A percentile compares a stretch with the other conserved stretches of the same genome.
These are phyloP conservation scores for Tympanoctomys barrerae DNA, from an alignment of 2,797 vertebrate genomes.

Conservation along the genomic window DNA sequence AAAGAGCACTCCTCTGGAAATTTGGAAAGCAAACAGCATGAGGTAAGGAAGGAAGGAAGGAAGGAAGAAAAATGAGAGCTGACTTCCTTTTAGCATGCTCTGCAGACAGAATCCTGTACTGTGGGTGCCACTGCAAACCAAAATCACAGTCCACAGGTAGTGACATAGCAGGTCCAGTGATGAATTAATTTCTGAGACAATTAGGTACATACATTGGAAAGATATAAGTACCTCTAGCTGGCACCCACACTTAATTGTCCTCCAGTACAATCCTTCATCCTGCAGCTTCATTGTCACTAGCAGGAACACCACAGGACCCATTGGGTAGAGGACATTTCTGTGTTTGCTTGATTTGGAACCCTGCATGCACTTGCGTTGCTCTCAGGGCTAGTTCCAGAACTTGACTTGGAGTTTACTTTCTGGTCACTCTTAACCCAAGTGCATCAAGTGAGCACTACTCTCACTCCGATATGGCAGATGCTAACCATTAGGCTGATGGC, in stretches of 20 bases:
- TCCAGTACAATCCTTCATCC: background rate
- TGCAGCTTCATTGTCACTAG: background rate
- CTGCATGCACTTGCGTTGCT: background rate
- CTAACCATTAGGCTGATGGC: background rate
- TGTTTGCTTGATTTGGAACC: background rate
- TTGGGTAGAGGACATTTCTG: background rate
- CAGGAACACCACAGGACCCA: background rate
- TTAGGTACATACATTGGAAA: background rate
- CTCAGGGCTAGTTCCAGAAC: background rate
- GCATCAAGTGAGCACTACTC: background rate
- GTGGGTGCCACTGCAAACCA: background rate
- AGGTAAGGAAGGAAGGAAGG: background rate
- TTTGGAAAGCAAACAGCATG: background rate
- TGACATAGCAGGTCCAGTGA: too few species aligned
- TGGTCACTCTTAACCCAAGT: background rate
- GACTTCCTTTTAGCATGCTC: fast-evolving
- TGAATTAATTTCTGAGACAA: background rate
- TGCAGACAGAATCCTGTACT: background rate
- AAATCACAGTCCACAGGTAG: background rate
- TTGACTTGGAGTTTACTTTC: background rate
- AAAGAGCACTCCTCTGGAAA: background rate
- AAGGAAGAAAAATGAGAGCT: background rate
- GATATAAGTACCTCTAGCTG: background rate
- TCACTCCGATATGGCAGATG: background rate
- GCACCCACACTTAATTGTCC: background rate